Base-by-base conservation (phyloP, 2,888 invertebrate genomes). In the Ormyrus thymus region DNA sequence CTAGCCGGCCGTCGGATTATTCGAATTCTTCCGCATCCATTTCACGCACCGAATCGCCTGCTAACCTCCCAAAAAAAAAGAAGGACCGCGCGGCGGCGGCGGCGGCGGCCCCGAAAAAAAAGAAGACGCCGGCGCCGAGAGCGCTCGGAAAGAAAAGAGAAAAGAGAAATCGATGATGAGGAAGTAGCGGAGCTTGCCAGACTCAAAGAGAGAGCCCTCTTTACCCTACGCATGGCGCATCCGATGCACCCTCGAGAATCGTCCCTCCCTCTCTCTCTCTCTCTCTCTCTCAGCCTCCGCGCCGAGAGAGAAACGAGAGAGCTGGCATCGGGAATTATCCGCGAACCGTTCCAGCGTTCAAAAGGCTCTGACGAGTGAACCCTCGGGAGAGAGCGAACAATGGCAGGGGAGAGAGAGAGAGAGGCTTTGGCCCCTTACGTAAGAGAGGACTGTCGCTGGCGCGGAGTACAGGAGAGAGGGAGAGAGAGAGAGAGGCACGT, bases 291-390 rank as follows among this genome's bases (percentile, higher is more conserved):
- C 4, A 4, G 29, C 29, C 29, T 29, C 29, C 29, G 29, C 29
- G 29, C 29, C 29, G 8, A 56, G 61, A 8, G 7, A 62, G 55
- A 64, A 55, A 55, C 45, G 65, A 86, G 85, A 84, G 74, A 85
- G 85, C 61, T 45, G 84, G 86, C 84, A 86, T 86, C 83, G 86
- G 84, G 86, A 87, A 87, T 86, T 86, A 88, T 87, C 85, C 84
- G 85, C 83, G 86, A 88, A 87, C 88, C 86, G 86, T 87, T 88
- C 83, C 84, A 84, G 85, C 85, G 68, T 50, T 73, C 73, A 72
- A 72, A 77, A 76, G 62, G 13, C 62, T 76, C 69, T 48, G 50
- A 15, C 50, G 50, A 68, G 83, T 82, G 83, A 85, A 80, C 86
- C 84, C 85, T 86, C 82, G 85, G 84, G 86, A 86, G 84, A 29